phyloP scores from a whole-genome alignment of 2,888 invertebrate genomes.

The Seladonia tumulorum region DNA sequence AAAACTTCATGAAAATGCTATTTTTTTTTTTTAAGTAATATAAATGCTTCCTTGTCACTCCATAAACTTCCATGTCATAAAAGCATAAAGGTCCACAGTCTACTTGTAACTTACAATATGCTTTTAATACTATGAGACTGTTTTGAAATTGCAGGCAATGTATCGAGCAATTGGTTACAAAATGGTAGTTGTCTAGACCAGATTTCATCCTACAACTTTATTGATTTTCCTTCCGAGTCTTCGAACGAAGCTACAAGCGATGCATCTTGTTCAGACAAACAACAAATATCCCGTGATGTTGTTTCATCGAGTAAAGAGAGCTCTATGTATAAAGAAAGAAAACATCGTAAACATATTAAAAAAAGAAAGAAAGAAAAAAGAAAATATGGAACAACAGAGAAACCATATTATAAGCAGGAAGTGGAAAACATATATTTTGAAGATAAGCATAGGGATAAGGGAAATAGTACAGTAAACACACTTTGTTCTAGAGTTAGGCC shows the following conservation, averaged over 20 bases:
- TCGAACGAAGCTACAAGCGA: conserved; percentile 68
- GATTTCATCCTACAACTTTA: conserved; percentile 58
- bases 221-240: conserved; percentile 69
- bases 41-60: too few relatives aligned
- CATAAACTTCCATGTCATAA: neutral
- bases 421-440: conserved; percentile 85
- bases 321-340: conserved; percentile 19
- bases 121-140: neutral
- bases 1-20: too few relatives aligned
- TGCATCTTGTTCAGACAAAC: conserved; percentile 18
- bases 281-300: conserved; percentile 17
- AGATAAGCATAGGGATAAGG: conserved; percentile 86
- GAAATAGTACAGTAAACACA: conserved; percentile 87
- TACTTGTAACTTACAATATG: neutral
- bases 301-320: conserved; percentile 42
- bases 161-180: conserved; percentile 69
- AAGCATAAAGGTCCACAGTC: neutral
- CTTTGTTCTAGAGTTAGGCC: conserved; percentile 88
- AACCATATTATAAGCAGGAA: conserved; percentile 66
- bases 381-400: conserved; percentile 62
- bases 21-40: too few relatives aligned
- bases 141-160: conserved; percentile 57
- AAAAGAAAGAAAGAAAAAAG: conserved; percentile 76
- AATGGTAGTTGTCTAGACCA: conserved; percentile 84
- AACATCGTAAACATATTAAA: conserved; percentile 65